phyloP scores from a whole-genome alignment of 2,113 vertebrate genomes.

The Ornithorhynchus anatinus region DNA sequence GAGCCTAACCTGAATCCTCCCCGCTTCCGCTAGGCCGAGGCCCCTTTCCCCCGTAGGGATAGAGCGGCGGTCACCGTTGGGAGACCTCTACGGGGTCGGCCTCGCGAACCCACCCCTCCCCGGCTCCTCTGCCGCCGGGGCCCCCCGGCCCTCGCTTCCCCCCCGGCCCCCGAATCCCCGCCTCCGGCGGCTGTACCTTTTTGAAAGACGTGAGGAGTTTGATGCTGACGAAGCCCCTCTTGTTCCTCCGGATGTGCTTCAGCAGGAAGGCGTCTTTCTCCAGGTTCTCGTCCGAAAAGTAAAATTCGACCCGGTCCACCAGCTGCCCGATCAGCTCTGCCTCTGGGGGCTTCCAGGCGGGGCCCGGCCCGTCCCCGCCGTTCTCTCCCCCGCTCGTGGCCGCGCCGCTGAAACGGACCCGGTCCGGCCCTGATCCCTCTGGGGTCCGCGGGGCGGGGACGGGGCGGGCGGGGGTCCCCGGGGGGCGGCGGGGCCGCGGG shows the following conservation, averaged over 20 bases:
- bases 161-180: background rate
- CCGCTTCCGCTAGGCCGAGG: too few species aligned
- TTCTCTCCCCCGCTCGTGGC: constrained; percentile 86
- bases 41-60: too few species aligned
- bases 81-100: background rate
- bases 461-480: background rate
- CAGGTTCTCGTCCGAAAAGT: constrained; percentile 95
- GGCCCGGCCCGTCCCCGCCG: constrained; percentile 76
- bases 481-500: background rate
- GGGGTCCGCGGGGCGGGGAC: background rate
- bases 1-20: too few species aligned
- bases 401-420: constrained; percentile 69
- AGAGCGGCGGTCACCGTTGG: too few species aligned
- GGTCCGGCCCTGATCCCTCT: background rate
- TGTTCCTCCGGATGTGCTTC: constrained; percentile 94
- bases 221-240: constrained; percentile 94
- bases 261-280: constrained; percentile 96
- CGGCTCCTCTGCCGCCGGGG: background rate
- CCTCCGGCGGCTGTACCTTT: constrained; percentile 78
- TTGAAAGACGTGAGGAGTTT: constrained; percentile 98
- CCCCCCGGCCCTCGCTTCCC: background rate
- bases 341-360: constrained; percentile 90
- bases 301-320: constrained; percentile 92
- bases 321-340: constrained; percentile 86
- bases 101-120: background rate